A percentile compares a stretch with the other conserved stretches of the same genome.
These are phyloP conservation scores for Gallinago solitaria DNA, from an alignment of 2,797 vertebrate genomes.

Conservation along the genomic window DNA sequence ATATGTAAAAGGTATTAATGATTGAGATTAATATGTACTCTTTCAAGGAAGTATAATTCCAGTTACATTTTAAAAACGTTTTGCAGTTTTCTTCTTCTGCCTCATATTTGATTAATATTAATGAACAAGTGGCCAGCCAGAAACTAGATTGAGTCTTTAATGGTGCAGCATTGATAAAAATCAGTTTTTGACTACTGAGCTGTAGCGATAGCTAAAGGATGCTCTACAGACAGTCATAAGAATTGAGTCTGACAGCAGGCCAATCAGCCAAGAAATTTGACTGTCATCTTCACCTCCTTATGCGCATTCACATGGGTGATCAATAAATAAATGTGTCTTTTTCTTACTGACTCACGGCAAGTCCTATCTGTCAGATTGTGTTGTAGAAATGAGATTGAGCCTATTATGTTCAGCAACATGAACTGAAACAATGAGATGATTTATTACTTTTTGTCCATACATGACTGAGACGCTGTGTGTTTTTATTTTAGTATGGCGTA, in stretches of 20 bases:
- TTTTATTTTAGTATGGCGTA: neutral
- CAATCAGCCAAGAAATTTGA: constrained; percentile 73
- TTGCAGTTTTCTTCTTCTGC: neutral
- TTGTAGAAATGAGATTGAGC: constrained; percentile 12
- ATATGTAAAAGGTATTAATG: neutral
- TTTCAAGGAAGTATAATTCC: neutral
- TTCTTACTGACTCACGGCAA: constrained; percentile 61
- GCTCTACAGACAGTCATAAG: constrained; percentile 51
- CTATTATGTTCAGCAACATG: neutral
- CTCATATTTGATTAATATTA: constrained; percentile 9
- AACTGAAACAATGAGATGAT: constrained; percentile 41
- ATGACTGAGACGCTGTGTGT: neutral
- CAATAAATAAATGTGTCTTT: constrained; percentile 75
- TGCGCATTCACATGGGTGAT: constrained; percentile 57
- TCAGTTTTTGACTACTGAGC: constrained; percentile 31
- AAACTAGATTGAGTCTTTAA: neutral
- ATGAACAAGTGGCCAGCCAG: neutral
- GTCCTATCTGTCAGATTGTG: constrained; percentile 47
- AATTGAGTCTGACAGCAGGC: constrained; percentile 68
- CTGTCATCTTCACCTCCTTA: constrained; percentile 70
- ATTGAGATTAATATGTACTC: neutral
- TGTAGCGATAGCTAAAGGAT: constrained; percentile 51
- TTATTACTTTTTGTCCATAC: neutral
- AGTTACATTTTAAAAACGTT: neutral
- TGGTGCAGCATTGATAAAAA: constrained; percentile 17